These are phyloP conservation scores for Periophthalmus modestus DNA, from an alignment of 2,113 vertebrate species.

Conservation along the genomic window DNA sequence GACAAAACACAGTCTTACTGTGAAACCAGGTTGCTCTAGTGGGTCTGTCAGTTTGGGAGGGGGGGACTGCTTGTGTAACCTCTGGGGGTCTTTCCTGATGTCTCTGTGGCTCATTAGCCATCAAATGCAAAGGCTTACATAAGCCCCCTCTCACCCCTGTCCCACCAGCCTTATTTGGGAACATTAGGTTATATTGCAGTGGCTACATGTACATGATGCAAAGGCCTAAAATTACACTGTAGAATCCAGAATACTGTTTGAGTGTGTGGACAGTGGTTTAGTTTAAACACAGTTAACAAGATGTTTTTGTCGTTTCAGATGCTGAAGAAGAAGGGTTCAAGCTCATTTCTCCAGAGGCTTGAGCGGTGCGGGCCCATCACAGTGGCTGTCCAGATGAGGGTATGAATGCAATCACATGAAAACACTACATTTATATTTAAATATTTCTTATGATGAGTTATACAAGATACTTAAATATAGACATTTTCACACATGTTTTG, in stretches of 20 bases:
- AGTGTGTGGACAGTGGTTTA: not conserved
- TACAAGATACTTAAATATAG: not conserved
- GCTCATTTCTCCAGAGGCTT: constrained; percentile 85
- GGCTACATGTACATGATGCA: not conserved
- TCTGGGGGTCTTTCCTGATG: constrained; percentile 26
- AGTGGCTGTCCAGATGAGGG: constrained; percentile 86
- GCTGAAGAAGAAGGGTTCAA: constrained; percentile 88
- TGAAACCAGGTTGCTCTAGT: constrained; percentile 3
- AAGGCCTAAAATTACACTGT: constrained; percentile 22
- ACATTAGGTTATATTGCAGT: constrained; percentile 28
- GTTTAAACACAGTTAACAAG: constrained; percentile 8
- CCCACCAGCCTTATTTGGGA: constrained; percentile 30
- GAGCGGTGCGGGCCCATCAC: constrained; percentile 86
- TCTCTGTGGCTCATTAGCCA: constrained; percentile 61
- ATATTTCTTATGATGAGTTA: not conserved
- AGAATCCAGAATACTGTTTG: not conserved
- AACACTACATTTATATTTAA: not conserved
- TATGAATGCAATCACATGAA: constrained; percentile 60
- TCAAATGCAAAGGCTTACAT: constrained; percentile 37
- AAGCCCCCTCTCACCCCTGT: constrained; percentile 38
- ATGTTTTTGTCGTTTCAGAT: constrained; percentile 71
- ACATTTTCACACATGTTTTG: not conserved
- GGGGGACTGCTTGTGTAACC: constrained; percentile 49
- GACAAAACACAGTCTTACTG: constrained; percentile 3
- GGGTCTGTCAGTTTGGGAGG: constrained; percentile 21